Evolutionary conservation across 2,888 invertebrate genomes (phyloP).

Genomic region (Agonum fuliginosum): DNA sequence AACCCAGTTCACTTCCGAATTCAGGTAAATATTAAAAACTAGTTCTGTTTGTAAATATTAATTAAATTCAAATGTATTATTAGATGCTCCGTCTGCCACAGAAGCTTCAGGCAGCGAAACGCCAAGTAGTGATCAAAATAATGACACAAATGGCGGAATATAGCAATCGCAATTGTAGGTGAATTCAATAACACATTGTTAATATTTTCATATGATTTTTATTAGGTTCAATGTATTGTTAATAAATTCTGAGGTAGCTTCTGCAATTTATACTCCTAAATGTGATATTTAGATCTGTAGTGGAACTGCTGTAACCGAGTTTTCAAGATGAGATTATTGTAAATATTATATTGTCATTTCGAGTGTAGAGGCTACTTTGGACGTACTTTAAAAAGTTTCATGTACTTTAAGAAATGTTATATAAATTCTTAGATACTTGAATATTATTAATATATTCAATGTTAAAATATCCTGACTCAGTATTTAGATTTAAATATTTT

Average conservation of each 20-base stretch:
- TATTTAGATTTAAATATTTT: conserved; percentile 4
- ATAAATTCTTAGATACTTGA: no score
- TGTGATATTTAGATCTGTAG: conserved; percentile 12
- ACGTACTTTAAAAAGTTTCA: neutral
- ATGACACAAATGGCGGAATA: conserved; percentile 11
- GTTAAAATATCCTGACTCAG: neutral
- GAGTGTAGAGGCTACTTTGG: conserved; percentile 17
- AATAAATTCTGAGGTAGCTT: conserved; percentile 26
- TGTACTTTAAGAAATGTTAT: conserved; percentile 20
- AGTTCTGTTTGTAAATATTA: neutral
- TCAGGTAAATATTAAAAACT: neutral
- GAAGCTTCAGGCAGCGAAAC: conserved; percentile 43
- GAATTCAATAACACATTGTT: conserved; percentile 21
- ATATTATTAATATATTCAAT: no score
- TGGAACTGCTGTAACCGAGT: no score
- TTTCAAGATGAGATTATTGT: conserved; percentile 19
- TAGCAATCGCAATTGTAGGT: conserved; percentile 4
- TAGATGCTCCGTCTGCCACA: conserved; percentile 30
- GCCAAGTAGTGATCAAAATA: conserved; percentile 14
- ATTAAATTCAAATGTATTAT: neutral
- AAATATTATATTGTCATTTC: conserved; percentile 10
- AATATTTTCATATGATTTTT: conserved; percentile 13
- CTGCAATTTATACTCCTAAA: conserved; percentile 13
- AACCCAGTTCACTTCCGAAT: conserved; percentile 64
- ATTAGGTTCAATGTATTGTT: neutral